Percentiles rank a stretch among this genome's conserved stretches.
Conservation (phyloP, 2,113 vertebrate genomes). For the Gnathonemus longibarbis region DNA sequence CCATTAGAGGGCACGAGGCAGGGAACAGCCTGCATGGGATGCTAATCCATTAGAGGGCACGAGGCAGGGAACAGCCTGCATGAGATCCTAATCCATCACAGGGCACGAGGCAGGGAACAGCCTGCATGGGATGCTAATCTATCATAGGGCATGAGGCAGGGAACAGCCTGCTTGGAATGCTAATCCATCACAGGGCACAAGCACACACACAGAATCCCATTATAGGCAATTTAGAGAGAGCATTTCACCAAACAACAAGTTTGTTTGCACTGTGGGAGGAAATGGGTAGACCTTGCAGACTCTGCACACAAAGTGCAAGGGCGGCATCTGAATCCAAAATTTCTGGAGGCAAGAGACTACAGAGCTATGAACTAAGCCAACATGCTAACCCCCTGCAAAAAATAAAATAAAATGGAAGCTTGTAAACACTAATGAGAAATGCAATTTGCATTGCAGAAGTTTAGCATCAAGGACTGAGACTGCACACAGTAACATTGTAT, state of each 20-base stretch:
- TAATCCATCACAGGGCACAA: neutral
- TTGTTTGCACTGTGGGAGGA: neutral
- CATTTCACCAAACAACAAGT: neutral
- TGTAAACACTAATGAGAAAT: neutral
- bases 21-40: no score
- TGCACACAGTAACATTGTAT: neutral
- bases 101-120: neutral
- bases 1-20: no score
- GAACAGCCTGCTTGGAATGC: neutral
- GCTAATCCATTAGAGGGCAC: no score
- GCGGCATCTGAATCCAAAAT: neutral
- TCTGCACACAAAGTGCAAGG: neutral
- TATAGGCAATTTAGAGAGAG: neutral
- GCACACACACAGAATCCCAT: neutral
- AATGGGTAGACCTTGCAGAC: neutral
- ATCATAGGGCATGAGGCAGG: neutral
- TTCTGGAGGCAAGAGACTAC: neutral
- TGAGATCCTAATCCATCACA: neutral
- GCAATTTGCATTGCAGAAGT: neutral
- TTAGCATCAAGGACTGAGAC: neutral
- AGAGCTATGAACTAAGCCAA: neutral
- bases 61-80: no score
- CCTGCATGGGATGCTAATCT: no score
- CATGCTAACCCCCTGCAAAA: neutral
- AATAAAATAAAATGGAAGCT: neutral